A percentile compares a stretch with the other conserved stretches of the same genome.
These are phyloP conservation scores for Zaprionus africanus DNA, from an alignment of 1,140 invertebrate genomes.

Conservation along the genomic window DNA sequence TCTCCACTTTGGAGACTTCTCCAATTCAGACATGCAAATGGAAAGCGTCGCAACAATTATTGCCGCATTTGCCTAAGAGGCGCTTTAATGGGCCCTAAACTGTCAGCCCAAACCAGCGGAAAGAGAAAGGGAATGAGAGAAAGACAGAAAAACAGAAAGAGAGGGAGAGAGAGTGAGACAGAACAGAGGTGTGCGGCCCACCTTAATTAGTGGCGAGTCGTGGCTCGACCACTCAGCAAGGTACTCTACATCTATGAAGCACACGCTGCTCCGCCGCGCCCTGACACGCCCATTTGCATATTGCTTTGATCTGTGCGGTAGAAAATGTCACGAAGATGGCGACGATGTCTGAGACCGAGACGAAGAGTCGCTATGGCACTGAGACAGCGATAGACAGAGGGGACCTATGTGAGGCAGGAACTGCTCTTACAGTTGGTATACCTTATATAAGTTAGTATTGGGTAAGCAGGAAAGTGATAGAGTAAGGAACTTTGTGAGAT, in stretches of 20 bases:
- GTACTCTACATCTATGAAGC: conserved; percentile 7
- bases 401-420: neutral
- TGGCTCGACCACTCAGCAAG: conserved; percentile 17
- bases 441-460: neutral
- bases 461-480: too few relatives aligned
- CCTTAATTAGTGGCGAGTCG: conserved; percentile 74
- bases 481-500: too few relatives aligned
- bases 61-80: conserved; percentile 69
- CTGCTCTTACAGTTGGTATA: conserved; percentile 19
- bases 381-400: neutral
- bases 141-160: neutral
- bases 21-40: conserved; percentile 66
- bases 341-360: conserved; percentile 18
- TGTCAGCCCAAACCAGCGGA: conserved; percentile 23
- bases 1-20: conserved; percentile 20
- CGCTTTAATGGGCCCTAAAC: conserved; percentile 77
- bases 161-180: neutral
- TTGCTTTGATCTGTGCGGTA: conserved; percentile 64
- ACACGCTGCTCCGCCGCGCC: conserved; percentile 1
- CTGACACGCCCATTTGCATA: conserved; percentile 65
- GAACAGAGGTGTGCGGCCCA: neutral
- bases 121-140: neutral
- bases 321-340: conserved; percentile 33
- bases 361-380: conserved; percentile 3
- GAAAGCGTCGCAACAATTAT: conserved; percentile 69